Base-by-base conservation (phyloP, 1,140 invertebrate genomes). In the Diorhabda elongata region DNA sequence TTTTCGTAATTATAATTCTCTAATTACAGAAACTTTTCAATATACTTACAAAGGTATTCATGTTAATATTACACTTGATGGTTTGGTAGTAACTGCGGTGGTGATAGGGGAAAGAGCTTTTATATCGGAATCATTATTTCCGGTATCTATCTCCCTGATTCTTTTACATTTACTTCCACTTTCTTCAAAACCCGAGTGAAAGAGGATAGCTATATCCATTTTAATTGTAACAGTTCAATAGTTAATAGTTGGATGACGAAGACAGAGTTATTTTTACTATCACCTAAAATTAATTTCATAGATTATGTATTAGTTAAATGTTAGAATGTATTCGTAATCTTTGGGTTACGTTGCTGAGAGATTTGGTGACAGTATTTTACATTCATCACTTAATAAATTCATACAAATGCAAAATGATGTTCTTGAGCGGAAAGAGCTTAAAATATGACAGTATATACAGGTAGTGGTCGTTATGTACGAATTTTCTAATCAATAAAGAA, bases 21-120 rank as follows among this genome's bases (percentile, higher is more conserved):
- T 26, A 26, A 26, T 26, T 26, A 26, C 26, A 26, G 26, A 26
- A 26, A 26, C 0, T 26, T 26, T 26, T 26, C 26, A 26, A 26
- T 26, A 44, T 62, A 62, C 61, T 62, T 62, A 62, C 61, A n/a
- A 62, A 44, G 44, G 42, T 11, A 62, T 44, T 62, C 61, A 62
- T 62, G n/a, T 6, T 52, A 52, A 8, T 52, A n/a, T 8, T 52
- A 52, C 47, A 52, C 47, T 52, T 8, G 47, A 44, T 8, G 11
- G 44, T 62, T 62, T 44, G 42, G 61, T n/a, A 62, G 44, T 62
- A 62, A 62, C 61, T 62, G 61, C n/a, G 8, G 43, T 9, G n/a
- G 61, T 26, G 44, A 62, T 44, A 44, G 44, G 43, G 61, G 43
- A 62, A 43, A 62, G 42, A 44, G 43, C 11, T 44, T 62, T 44